Evolutionary conservation across 1,140 invertebrate genomes (phyloP).

Genomic region (Cydia pomonella): DNA sequence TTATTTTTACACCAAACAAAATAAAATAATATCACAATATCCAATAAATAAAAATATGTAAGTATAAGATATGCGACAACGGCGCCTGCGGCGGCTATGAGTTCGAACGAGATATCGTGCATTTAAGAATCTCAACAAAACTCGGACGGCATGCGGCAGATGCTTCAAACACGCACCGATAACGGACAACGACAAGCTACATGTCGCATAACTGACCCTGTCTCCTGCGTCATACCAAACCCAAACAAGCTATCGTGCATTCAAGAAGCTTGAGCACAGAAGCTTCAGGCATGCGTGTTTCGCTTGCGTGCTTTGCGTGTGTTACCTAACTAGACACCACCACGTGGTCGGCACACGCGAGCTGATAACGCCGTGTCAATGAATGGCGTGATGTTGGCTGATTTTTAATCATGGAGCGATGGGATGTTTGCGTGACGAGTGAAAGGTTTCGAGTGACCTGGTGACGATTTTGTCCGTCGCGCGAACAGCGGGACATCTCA

Average conservation of each 20-base stretch:
- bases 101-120: background rate
- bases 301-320: conserved; percentile 45
- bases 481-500: background rate
- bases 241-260: conserved; percentile 14
- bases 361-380: conserved; percentile 46
- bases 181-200: background rate
- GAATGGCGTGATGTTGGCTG: conserved; percentile 50
- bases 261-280: conserved; percentile 40
- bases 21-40: background rate
- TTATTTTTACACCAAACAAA: background rate
- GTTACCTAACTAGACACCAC: conserved; percentile 41
- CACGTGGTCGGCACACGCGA: conserved; percentile 50
- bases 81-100: too few species aligned
- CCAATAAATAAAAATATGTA: too few species aligned
- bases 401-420: conserved; percentile 49
- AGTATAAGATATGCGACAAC: background rate
- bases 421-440: conserved; percentile 43
- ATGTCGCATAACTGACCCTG: background rate
- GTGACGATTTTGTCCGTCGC: conserved; percentile 5
- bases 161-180: background rate
- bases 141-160: background rate
- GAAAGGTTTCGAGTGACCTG: conserved; percentile 31
- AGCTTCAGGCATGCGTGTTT: conserved; percentile 41
- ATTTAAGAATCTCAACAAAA: background rate
- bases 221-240: background rate